phyloP scores from a whole-genome alignment of 2,797 vertebrate species.

The Anolis apletophallus region DNA sequence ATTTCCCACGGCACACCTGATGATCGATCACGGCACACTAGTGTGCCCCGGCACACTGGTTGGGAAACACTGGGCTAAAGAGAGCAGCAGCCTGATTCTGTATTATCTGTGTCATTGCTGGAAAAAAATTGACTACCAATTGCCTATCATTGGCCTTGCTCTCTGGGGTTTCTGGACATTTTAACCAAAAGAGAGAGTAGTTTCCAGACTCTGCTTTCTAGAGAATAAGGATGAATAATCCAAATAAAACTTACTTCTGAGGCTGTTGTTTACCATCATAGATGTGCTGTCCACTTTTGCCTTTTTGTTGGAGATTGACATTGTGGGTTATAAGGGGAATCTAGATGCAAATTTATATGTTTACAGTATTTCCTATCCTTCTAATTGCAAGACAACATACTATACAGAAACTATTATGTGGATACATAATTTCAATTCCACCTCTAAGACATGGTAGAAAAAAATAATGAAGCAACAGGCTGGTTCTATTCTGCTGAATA shows the following conservation, averaged over 20 bases:
- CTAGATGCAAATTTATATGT: background rate
- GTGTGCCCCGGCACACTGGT: no score
- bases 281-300: background rate
- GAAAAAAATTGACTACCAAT: no score
- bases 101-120: no score
- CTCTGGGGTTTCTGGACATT: no score
- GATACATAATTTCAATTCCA: background rate
- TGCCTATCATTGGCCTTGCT: no score
- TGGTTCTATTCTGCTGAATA: no score
- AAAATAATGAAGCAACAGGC: background rate
- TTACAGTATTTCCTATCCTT: background rate
- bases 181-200: no score
- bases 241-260: background rate
- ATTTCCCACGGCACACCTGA: no score
- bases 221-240: background rate
- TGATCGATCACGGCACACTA: no score
- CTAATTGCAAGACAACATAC: background rate
- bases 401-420: background rate
- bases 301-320: background rate
- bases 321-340: background rate
- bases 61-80: no score
- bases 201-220: background rate
- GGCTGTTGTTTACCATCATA: background rate
- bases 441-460: slow-evolving; percentile 4
- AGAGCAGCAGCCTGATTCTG: no score